A percentile compares a stretch with the other conserved stretches of the same genome.
Evolutionary conservation across 2,113 vertebrate genomes (phyloP).

Genomic region (Trogon melanurus): DNA sequence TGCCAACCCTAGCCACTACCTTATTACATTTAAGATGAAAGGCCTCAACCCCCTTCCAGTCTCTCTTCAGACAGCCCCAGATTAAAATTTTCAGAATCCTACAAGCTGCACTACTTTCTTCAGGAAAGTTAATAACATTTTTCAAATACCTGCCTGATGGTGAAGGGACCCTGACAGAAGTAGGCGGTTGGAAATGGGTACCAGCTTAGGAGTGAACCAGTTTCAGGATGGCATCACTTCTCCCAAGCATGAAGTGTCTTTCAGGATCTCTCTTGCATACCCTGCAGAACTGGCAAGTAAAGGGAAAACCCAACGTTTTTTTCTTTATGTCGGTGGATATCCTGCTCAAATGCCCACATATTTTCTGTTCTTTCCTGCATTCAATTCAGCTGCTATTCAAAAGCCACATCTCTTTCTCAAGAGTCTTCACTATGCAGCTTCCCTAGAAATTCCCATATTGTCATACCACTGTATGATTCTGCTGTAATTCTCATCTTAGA

Average conservation of each 20-base stretch:
- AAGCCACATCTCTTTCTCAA: not conserved
- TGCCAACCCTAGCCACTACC: slow-evolving; percentile 51
- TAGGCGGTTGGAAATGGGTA: not conserved
- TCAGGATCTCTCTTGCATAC: not conserved
- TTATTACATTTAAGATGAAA: slow-evolving; percentile 66
- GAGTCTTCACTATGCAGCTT: not conserved
- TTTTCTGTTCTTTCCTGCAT: not conserved
- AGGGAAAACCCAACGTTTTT: not conserved
- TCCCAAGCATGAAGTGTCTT: not conserved
- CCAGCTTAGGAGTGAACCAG: not conserved
- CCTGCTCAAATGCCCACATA: not conserved
- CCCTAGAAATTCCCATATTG: not conserved
- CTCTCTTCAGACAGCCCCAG: slow-evolving; percentile 3
- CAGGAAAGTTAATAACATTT: not conserved
- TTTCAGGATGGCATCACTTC: not conserved
- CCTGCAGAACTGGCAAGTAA: not conserved
- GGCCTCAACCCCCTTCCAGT: slow-evolving; percentile 14
- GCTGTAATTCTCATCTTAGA: not conserved
- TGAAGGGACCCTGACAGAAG: not conserved
- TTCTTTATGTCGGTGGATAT: not conserved
- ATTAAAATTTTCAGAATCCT: not conserved
- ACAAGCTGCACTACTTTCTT: not conserved
- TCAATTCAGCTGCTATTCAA: not conserved
- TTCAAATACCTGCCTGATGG: not conserved
- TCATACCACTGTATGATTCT: not conserved